These are phyloP conservation scores for Pseudoatta argentina DNA, from an alignment of 1,140 invertebrate species.

Conservation along the genomic window DNA sequence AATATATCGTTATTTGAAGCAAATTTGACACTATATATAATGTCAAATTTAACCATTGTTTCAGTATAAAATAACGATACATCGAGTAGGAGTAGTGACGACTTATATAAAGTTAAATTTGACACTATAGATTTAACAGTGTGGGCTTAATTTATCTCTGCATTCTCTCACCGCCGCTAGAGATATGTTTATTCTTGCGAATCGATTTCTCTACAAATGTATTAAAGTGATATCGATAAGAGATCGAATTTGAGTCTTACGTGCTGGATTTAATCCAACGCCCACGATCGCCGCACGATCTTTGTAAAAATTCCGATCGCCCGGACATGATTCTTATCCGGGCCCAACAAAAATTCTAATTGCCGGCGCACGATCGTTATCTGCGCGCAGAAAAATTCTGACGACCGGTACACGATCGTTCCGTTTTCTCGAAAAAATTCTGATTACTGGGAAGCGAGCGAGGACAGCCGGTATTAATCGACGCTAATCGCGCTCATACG, in stretches of 20 bases:
- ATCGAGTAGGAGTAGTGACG: too few species aligned
- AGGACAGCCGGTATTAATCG: constrained; percentile 38
- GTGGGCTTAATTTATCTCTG: background rate
- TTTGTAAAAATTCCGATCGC: constrained; percentile 39
- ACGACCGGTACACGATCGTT: constrained; percentile 41
- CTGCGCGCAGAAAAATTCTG: constrained; percentile 37
- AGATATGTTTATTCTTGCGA: background rate
- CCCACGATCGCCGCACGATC: constrained; percentile 20
- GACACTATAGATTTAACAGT: too few species aligned
- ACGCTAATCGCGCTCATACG: constrained; percentile 35
- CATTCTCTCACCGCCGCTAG: background rate
- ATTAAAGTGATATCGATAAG: background rate
- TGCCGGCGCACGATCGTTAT: constrained; percentile 47
- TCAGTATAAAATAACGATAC: too few species aligned
- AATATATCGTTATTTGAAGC: too few species aligned
- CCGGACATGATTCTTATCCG: constrained; percentile 42
- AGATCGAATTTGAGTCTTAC: constrained; percentile 22
- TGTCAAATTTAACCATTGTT: too few species aligned
- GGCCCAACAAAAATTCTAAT: constrained; percentile 27
- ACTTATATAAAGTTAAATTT: too few species aligned
- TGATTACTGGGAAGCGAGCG: constrained; percentile 43
- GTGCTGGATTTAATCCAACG: constrained; percentile 37
- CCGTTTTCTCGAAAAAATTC: constrained; percentile 41
- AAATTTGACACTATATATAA: too few species aligned
- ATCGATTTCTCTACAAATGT: constrained; percentile 20